Evolutionary conservation across 2,113 vertebrate genomes (phyloP).

Genomic region (Gavialis gangeticus): DNA sequence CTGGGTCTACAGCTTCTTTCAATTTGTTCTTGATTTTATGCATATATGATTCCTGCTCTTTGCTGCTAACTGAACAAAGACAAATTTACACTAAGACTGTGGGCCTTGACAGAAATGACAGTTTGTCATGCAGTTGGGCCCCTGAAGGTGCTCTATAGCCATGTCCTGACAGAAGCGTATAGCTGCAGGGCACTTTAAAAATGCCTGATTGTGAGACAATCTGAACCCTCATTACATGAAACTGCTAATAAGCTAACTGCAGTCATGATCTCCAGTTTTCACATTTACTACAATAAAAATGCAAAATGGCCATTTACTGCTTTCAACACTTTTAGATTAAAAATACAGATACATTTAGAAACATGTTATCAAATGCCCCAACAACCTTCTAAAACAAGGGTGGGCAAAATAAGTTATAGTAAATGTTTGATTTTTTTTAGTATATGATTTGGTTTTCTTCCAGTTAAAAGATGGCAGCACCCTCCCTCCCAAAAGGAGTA

Average conservation of each 20-base stretch:
- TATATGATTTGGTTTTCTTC: no score
- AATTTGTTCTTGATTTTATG: background rate
- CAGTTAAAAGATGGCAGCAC: no score
- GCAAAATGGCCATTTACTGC: background rate
- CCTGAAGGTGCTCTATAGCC: no score
- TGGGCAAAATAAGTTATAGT: no score
- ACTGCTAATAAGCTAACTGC: background rate
- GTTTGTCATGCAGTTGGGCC: no score
- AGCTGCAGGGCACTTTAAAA: no score
- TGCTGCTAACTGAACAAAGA: background rate
- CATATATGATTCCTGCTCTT: background rate
- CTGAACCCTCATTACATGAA: background rate
- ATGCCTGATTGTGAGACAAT: no score
- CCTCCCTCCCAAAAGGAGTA: no score
- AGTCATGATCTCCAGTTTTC: background rate
- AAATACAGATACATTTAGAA: background rate
- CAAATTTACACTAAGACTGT: background rate
- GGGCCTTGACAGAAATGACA: no score
- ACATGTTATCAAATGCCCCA: background rate
- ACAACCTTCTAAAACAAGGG: background rate
- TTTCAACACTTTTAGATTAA: background rate
- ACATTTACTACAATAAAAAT: background rate
- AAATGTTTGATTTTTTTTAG: no score
- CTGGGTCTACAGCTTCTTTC: background rate
- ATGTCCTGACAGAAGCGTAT: no score